Conservation (phyloP, 2,113 vertebrate genomes). For the Dromaius novaehollandiae region DNA sequence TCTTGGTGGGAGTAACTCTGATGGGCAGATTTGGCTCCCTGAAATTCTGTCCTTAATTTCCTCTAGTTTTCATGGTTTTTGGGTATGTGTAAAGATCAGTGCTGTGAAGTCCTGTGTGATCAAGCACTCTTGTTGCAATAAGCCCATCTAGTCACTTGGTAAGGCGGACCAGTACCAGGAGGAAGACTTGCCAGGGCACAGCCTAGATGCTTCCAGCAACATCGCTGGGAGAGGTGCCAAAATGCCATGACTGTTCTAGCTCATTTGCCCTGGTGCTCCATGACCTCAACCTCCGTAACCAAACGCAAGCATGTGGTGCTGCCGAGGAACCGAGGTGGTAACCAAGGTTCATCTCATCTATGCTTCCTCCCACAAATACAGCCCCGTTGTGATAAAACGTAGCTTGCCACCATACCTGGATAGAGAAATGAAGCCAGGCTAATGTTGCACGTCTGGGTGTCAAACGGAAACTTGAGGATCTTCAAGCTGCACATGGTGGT, state of each 20-base stretch:
- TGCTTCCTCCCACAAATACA: neutral
- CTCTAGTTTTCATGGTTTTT: neutral
- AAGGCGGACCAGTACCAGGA: neutral
- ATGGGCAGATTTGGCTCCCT: neutral
- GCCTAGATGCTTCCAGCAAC: neutral
- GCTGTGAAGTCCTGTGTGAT: neutral
- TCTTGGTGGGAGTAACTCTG: neutral
- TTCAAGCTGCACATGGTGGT: conserved; percentile 53
- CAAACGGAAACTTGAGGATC: conserved; percentile 70
- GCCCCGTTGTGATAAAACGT: neutral
- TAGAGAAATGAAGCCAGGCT: conserved; percentile 2
- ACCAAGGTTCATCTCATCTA: neutral
- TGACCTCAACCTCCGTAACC: neutral
- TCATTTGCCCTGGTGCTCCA: neutral
- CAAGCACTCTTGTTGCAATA: neutral
- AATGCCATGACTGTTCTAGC: neutral
- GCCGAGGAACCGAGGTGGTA: neutral
- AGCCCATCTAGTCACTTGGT: neutral
- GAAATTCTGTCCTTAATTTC: neutral
- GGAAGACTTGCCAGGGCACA: neutral
- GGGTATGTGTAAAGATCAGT: neutral
- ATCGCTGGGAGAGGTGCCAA: neutral
- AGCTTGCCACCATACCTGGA: conserved; percentile 16
- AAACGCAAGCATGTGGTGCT: accelerated
- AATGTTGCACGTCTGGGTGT: conserved; percentile 57